Conservation (phyloP, 2,888 invertebrate genomes). For the Cephus pygmeus region DNA sequence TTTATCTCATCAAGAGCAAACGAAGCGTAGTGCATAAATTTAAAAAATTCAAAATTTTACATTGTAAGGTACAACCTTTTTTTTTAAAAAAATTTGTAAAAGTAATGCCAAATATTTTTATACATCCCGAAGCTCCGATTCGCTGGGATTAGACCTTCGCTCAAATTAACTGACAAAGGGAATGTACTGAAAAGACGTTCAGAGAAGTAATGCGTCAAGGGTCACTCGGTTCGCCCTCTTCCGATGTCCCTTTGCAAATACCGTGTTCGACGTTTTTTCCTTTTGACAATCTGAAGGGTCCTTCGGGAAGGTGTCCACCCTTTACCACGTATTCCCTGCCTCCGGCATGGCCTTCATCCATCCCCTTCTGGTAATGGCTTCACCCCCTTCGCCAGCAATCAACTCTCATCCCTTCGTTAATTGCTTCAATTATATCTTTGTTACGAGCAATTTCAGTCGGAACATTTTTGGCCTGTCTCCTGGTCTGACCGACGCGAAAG, state of each 20-base stretch:
- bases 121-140: background rate
- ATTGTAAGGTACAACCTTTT: too few relatives aligned
- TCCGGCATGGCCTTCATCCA: slow-evolving; percentile 21
- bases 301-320: slow-evolving; percentile 43
- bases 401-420: slow-evolving; percentile 38
- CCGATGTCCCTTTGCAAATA: slow-evolving; percentile 34
- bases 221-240: slow-evolving; percentile 31
- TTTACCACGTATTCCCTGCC: slow-evolving; percentile 26
- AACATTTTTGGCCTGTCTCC: slow-evolving; percentile 31
- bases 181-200: slow-evolving; percentile 37
- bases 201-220: slow-evolving; percentile 49
- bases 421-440: slow-evolving; percentile 52
- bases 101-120: background rate
- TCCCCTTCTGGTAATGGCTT: slow-evolving; percentile 13
- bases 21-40: too few relatives aligned
- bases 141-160: background rate
- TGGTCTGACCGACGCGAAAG: background rate
- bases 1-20: background rate
- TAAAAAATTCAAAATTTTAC: too few relatives aligned
- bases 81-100: too few relatives aligned
- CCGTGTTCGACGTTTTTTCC: slow-evolving; percentile 44
- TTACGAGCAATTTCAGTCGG: slow-evolving; percentile 48
- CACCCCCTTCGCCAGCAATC: slow-evolving; percentile 21
- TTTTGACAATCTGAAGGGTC: slow-evolving; percentile 42
- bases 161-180: background rate